Conservation (phyloP, 2,888 invertebrate species). For the Prosopocoilus inquinatus region DNA sequence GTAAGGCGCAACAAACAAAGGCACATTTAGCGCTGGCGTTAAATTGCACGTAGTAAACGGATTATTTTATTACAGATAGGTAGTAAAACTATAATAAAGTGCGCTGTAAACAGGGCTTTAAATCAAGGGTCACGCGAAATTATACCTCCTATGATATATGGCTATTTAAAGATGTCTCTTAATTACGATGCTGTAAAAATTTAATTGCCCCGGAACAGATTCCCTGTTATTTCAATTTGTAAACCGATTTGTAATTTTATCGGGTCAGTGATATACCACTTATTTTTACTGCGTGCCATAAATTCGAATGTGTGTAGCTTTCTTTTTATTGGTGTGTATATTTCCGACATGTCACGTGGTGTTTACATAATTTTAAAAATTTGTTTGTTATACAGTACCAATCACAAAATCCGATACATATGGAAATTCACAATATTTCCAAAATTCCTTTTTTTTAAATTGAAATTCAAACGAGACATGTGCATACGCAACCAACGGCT, state of each 20-base stretch:
- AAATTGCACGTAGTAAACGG: constrained; percentile 43
- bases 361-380: too few species aligned
- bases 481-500: too few species aligned
- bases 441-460: too few species aligned
- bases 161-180: constrained; percentile 21
- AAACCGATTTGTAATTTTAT: constrained; percentile 1
- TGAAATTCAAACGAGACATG: too few species aligned
- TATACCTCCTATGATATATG: constrained; percentile 28
- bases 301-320: background rate
- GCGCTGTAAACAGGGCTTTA: constrained; percentile 38
- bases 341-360: background rate
- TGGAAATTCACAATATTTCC: too few species aligned
- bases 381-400: too few species aligned
- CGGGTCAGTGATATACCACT: background rate
- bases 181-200: constrained; percentile 15
- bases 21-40: constrained; percentile 33
- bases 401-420: too few species aligned
- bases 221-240: background rate
- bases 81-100: constrained; percentile 44
- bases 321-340: background rate
- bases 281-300: constrained; percentile 1
- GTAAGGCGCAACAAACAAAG: constrained; percentile 27
- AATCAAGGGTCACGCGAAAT: constrained; percentile 40
- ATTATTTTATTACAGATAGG: constrained; percentile 44
- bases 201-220: background rate